A percentile compares a stretch with the other conserved stretches of the same genome.
These are phyloP conservation scores for Andricus curvator DNA, from an alignment of 2,888 invertebrate genomes.

Conservation along the genomic window DNA sequence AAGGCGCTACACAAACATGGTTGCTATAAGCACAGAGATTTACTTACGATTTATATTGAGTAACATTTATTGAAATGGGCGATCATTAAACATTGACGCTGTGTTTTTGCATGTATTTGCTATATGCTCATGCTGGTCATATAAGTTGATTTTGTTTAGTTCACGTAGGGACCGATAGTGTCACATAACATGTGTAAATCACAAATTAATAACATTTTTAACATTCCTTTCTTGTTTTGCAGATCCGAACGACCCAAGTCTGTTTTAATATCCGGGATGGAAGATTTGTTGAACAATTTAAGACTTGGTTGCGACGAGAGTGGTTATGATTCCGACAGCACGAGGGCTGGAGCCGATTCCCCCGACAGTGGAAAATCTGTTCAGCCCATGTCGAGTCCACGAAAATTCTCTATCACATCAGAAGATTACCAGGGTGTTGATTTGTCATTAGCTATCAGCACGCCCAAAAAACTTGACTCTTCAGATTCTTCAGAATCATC, in stretches of 20 bases:
- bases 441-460: slow-evolving; percentile 56
- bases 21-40: too few species aligned
- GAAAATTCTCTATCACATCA: slow-evolving; percentile 70
- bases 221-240: slow-evolving; percentile 32
- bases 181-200: too few species aligned
- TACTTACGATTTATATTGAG: too few species aligned
- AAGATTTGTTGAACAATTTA: slow-evolving; percentile 74
- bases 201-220: slow-evolving; percentile 10
- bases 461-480: slow-evolving; percentile 32
- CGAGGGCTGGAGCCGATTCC: slow-evolving; percentile 80
- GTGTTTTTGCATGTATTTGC: too few species aligned
- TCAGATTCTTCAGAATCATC: neutral
- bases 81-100: too few species aligned
- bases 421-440: slow-evolving; percentile 71
- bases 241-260: slow-evolving; percentile 58
- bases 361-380: slow-evolving; percentile 77
- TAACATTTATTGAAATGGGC: too few species aligned
- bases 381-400: slow-evolving; percentile 57
- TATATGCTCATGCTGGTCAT: too few species aligned
- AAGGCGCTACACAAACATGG: too few species aligned
- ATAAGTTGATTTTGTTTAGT: too few species aligned
- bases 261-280: slow-evolving; percentile 62
- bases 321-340: slow-evolving; percentile 83
- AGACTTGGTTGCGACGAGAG: slow-evolving; percentile 80
- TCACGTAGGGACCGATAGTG: too few species aligned